Percentiles rank a stretch among this genome's conserved stretches.
Evolutionary conservation across 2,113 vertebrate genomes (phyloP).

Genomic region (Phaethornis superciliosus): DNA sequence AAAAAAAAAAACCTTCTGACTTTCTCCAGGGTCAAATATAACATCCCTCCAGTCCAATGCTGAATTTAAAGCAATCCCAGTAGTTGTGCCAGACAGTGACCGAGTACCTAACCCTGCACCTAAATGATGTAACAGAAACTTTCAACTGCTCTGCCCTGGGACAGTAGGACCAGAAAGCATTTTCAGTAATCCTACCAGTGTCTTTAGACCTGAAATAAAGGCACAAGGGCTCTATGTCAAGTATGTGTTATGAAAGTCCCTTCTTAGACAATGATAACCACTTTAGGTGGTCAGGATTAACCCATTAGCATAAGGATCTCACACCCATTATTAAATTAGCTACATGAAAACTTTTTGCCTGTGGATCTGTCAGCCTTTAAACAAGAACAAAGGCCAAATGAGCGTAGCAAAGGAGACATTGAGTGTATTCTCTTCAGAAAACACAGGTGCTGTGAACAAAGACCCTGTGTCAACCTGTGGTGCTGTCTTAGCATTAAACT

Average conservation of each 20-base stretch:
- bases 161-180: background rate
- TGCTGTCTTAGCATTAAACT: background rate
- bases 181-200: background rate
- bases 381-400: background rate
- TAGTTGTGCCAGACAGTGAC: background rate
- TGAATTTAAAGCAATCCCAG: background rate
- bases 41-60: background rate
- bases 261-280: background rate
- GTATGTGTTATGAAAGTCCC: background rate
- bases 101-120: background rate
- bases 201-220: background rate
- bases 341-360: background rate
- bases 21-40: background rate
- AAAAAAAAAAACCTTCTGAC: slow-evolving; percentile 1
- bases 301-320: background rate
- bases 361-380: background rate
- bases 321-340: background rate
- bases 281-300: background rate
- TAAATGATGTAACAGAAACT: background rate
- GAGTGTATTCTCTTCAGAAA: background rate
- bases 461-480: background rate
- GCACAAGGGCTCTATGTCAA: background rate
- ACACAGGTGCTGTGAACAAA: accelerated
- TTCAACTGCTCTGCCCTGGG: background rate
- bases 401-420: background rate